These are phyloP conservation scores for Pimephales promelas DNA, from an alignment of 2,113 vertebrate genomes.

Conservation along the genomic window DNA sequence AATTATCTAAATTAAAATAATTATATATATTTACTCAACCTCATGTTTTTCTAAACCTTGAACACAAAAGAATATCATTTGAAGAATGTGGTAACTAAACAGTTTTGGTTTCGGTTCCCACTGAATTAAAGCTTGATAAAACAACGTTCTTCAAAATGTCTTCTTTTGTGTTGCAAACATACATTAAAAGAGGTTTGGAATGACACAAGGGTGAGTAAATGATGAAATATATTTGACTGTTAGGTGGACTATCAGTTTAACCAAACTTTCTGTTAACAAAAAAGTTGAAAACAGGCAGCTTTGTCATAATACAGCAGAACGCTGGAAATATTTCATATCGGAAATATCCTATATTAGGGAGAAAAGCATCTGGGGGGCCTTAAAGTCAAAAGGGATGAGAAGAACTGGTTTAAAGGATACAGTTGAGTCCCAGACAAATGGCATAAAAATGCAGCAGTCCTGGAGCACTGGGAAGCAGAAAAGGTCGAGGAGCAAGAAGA, in stretches of 20 bases:
- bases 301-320: background rate
- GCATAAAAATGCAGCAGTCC: conserved; percentile 83
- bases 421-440: conserved; percentile 81
- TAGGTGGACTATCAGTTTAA: background rate
- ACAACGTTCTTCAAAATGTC: background rate
- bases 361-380: background rate
- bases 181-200: background rate
- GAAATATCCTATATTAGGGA: background rate
- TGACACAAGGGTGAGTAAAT: background rate
- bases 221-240: background rate
- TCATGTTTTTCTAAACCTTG: background rate
- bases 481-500: conserved; percentile 74
- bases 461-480: conserved; percentile 73
- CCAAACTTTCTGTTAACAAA: background rate
- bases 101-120: background rate
- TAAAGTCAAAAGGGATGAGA: background rate
- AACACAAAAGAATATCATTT: background rate
- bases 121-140: background rate
- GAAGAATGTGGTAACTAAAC: background rate
- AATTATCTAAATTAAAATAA: no score
- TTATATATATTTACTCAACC: no score
- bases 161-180: no score
- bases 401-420: conserved; percentile 79
- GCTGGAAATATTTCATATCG: background rate
- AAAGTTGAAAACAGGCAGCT: background rate